Base-by-base conservation (phyloP, 2,888 invertebrate species). In the Mimumesa dahlbomi region DNA sequence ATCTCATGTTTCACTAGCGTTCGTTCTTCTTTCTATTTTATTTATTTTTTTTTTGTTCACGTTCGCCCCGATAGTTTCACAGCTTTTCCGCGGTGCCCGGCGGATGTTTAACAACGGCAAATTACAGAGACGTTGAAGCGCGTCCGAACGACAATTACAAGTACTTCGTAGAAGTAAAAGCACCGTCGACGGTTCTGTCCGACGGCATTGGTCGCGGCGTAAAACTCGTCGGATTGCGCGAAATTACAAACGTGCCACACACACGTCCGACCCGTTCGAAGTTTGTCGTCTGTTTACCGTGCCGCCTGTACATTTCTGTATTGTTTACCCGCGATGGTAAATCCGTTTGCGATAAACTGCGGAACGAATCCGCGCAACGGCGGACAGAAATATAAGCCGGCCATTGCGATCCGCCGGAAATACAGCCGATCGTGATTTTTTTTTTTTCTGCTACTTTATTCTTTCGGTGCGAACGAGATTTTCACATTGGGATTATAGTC, bases 101-200 rank as follows among this genome's bases (percentile, higher is more conserved):
- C n/a, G n/a, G 34, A n/a, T 7, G 34, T 34, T 61, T 61, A 56
- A 62, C 68, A 46, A 52, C 34, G 54, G 5, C 19, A 58, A 68
- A 71, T 71, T 71, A 71, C 57, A 68, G 69, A 58, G 52, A 40
- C 62, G 42, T 31, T 57, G 43, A 34, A 52, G 49, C 22, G 4
- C 31, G 57, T 57, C 53, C 62, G 69, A 62, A 38, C 52, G 38
- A 53, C 63, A 59, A 72, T 72, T 72, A 72, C 50, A 64, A 49
- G 56, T 31, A 29, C 5, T 7, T 9, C 6, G 9, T 19, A 7
- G 11, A 31, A 36, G 40, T 4, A 6, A 1, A 9, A 7, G n/a
- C 38, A 29, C 11, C 14, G 36, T 38, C 50, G 61, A 46, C 42
- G 34, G 29, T 58, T 62, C 40, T 57, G 25, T 21, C 11, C 38